These are phyloP conservation scores for Sinosuthora webbiana DNA, from an alignment of 2,113 vertebrate species.

Conservation along the genomic window DNA sequence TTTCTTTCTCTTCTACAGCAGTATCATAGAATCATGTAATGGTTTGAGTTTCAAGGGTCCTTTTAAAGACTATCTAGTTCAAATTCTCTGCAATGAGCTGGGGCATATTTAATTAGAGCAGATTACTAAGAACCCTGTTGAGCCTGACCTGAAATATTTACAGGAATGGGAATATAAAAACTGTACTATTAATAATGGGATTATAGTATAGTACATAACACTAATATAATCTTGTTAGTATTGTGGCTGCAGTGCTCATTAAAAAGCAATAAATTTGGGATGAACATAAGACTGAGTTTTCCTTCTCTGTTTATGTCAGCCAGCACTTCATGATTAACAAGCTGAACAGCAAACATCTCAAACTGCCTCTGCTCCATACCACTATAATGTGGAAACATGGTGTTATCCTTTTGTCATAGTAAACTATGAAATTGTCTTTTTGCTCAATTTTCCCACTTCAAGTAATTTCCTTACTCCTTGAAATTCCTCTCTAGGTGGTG, in stretches of 20 bases:
- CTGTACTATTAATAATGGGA: not conserved
- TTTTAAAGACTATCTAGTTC: not conserved
- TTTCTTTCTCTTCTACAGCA: not conserved
- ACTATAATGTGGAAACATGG: not conserved
- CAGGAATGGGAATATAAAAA: not conserved
- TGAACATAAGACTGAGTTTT: not conserved
- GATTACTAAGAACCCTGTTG: not conserved
- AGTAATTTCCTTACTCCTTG: not conserved
- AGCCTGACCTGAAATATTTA: not conserved
- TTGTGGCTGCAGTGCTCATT: not conserved
- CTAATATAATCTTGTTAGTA: not conserved
- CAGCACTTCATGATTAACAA: not conserved
- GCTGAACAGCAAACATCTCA: not conserved
- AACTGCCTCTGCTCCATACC: not conserved
- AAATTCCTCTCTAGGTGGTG: not conserved
- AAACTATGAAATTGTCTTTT: not conserved
- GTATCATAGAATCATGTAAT: not conserved
- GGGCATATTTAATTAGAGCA: not conserved
- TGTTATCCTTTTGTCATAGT: not conserved
- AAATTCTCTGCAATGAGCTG: not conserved
- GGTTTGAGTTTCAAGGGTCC: not conserved
- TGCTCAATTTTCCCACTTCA: not conserved
- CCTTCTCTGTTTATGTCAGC: not conserved
- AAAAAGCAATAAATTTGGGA: not conserved
- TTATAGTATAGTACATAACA: not conserved